Conservation (phyloP, 1,140 invertebrate genomes). For the Drosophila nigrodunni region DNA sequence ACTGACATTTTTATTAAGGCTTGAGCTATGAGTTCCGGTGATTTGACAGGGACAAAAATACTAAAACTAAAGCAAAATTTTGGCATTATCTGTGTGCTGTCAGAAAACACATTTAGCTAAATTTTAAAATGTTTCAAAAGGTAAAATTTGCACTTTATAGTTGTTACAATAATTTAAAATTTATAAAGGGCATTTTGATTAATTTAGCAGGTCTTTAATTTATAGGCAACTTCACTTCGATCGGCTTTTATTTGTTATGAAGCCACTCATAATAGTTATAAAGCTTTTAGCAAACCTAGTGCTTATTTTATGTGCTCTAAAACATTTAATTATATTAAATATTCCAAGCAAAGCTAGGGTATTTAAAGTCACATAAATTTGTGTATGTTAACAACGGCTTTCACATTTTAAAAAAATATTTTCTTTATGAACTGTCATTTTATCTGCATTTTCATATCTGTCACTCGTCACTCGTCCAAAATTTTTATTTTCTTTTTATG, state of each 20-base stretch:
- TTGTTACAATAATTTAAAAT: neutral
- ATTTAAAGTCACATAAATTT: neutral
- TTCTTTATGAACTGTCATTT: constrained; percentile 19
- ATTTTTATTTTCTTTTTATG: constrained; percentile 46
- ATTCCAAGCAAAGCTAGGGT: neutral
- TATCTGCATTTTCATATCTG: constrained; percentile 36
- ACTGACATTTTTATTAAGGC: constrained; percentile 68
- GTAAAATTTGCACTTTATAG: neutral
- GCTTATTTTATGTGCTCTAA: too few species aligned
- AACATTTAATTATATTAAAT: too few species aligned
- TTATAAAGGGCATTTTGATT: too few species aligned
- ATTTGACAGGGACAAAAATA: constrained; percentile 3
- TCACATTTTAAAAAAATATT: constrained; percentile 9
- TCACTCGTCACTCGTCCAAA: constrained; percentile 38
- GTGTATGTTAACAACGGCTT: neutral
- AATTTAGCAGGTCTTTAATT: too few species aligned
- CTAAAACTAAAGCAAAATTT: constrained; percentile 1
- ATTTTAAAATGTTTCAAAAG: neutral
- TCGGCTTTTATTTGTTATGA: too few species aligned
- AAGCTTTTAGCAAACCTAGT: too few species aligned
- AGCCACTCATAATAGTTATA: too few species aligned
- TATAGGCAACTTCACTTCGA: too few species aligned
- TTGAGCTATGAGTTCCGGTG: constrained; percentile 38
- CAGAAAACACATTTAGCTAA: neutral
- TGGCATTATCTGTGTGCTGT: neutral